Base-by-base conservation (phyloP, 2,113 vertebrate species). In the Isichthys henryi region DNA sequence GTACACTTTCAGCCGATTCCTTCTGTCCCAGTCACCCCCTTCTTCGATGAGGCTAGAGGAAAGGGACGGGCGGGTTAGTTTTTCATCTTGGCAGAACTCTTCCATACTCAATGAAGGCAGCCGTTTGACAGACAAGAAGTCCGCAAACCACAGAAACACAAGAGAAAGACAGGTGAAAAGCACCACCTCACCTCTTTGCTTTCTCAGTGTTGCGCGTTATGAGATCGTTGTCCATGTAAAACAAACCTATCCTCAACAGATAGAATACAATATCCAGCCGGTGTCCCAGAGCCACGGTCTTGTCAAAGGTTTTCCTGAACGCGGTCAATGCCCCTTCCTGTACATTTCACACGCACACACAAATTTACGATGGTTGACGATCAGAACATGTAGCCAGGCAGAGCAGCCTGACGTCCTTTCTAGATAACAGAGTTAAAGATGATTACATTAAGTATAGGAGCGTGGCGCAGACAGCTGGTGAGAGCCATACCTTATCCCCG, bases 201-300 rank as follows among this genome's bases (percentile, higher is more conserved):
- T 99, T 99, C 91, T 99, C 98, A 0, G 98, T 99, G 95, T 99
- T 99, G 70, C 98, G 95, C 43, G 98, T 99, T 95, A 99, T 99
- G 92, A 99, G 98, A 94, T 99, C 97, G 0, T 97, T 99, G 89
- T 99, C 98, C 98, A 99, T 99, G 21, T 99, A 99, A 93, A 99
- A 99, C 89, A 99, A 95, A 17, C 98, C 98, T 50, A 99, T 99
- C 93, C 98, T 96, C 5, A 99, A 95, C 77, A 99, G 96, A 62
- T 98, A 99, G 94, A 99, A 99, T n/a, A 99, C 98, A 0, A 99
- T 99, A 89, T 99, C 98, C 92, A 99, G 95, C 0, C 98, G 96
- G 92, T 99, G 98, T 23, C 98, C 98, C 62, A 99, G 94, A 0
- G 98, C 98, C 92, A 99, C 98, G 0, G 98, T 99, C 94, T 99